These are phyloP conservation scores for Mystacornis crossleyi DNA, from an alignment of 2,113 vertebrate species.

Conservation along the genomic window DNA sequence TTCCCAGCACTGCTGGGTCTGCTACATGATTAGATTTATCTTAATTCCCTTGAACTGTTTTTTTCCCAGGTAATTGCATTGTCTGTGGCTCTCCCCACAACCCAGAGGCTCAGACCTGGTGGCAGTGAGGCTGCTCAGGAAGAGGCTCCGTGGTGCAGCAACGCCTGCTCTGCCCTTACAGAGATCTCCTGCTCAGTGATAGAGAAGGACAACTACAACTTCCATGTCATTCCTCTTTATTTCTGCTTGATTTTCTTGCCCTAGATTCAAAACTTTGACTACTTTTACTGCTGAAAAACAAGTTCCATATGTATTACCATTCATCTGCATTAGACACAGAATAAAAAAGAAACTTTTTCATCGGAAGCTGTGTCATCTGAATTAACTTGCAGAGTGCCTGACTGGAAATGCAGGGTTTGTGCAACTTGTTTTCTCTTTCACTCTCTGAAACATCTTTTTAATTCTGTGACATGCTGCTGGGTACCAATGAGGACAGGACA, in stretches of 20 bases:
- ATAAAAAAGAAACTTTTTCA: not conserved
- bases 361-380: not conserved
- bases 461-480: not conserved
- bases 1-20: not conserved
- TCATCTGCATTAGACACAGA: not conserved
- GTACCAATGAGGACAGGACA: not conserved
- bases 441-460: not conserved
- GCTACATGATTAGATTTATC: not conserved
- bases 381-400: not conserved
- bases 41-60: not conserved
- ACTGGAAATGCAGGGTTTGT: not conserved
- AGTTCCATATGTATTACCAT: constrained; percentile 44
- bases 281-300: constrained; percentile 27
- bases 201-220: constrained; percentile 36
- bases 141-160: not conserved
- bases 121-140: not conserved
- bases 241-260: constrained; percentile 55
- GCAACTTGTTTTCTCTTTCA: not conserved
- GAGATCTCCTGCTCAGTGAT: not conserved
- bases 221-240: constrained; percentile 7
- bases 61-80: not conserved
- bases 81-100: not conserved
- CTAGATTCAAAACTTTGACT: constrained; percentile 56
- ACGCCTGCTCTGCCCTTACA: not conserved
- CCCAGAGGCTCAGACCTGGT: not conserved